phyloP scores from a whole-genome alignment of 2,797 vertebrate species.

The Macropodus opercularis region DNA sequence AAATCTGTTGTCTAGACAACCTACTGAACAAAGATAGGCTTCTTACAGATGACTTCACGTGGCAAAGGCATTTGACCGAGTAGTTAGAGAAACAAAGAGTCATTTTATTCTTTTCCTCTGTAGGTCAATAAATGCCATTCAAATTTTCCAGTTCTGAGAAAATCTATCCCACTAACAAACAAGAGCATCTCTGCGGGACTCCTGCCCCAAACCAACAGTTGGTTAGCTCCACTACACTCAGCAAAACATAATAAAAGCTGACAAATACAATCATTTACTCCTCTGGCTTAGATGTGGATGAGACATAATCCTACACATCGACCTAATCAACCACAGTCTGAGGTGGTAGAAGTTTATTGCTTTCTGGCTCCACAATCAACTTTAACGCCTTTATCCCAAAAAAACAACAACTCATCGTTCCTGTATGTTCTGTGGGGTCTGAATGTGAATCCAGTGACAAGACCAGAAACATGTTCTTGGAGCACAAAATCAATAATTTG shows the following conservation, averaged over 20 bases:
- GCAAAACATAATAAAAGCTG: slow-evolving; percentile 32
- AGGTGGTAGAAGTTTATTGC: slow-evolving; percentile 15
- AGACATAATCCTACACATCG: slow-evolving; percentile 12
- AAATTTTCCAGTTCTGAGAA: slow-evolving; percentile 14
- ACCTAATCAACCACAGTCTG: slow-evolving; percentile 27
- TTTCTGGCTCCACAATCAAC: slow-evolving; percentile 26
- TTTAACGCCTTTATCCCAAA: slow-evolving; percentile 18
- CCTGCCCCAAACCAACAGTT: slow-evolving; percentile 15
- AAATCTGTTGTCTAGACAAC: slow-evolving; percentile 60
- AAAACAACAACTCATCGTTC: slow-evolving; percentile 26
- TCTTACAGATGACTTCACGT: background rate
- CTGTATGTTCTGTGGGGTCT: slow-evolving; percentile 22
- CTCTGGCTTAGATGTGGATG: slow-evolving; percentile 10
- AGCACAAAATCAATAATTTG: slow-evolving; percentile 51
- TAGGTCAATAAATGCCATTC: background rate
- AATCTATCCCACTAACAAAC: slow-evolving; percentile 4
- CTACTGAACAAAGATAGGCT: slow-evolving; percentile 6
- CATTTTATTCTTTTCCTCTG: slow-evolving; percentile 8
- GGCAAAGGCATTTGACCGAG: background rate
- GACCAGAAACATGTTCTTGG: slow-evolving; percentile 71
- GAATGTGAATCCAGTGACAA: slow-evolving; percentile 51
- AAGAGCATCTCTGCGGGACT: slow-evolving; percentile 13
- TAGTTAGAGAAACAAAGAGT: slow-evolving; percentile 1
- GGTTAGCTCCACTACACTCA: slow-evolving; percentile 11
- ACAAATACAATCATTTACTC: slow-evolving; percentile 29